A percentile compares a stretch with the other conserved stretches of the same genome.
phyloP scores from a whole-genome alignment of 1,140 invertebrate species.

The Gyrodactylus bullatarudis region DNA sequence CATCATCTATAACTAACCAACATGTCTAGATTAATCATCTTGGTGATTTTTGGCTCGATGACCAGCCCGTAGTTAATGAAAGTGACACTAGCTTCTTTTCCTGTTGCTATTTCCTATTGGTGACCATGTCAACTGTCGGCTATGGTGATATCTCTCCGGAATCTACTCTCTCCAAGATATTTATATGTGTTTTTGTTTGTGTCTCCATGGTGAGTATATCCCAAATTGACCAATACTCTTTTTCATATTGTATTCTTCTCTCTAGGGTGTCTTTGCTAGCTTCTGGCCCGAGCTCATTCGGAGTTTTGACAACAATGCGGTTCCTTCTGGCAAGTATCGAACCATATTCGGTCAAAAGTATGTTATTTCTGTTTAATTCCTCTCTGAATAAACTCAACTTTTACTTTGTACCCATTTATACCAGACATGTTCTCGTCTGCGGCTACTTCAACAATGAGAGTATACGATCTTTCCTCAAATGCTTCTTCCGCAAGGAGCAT shows the following conservation, averaged over 20 bases:
- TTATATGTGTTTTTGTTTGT: constrained; percentile 92
- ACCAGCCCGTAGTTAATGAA: neutral
- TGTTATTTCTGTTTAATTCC: neutral
- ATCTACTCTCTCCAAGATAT: constrained; percentile 67
- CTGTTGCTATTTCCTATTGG: constrained; percentile 52
- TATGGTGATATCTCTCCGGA: constrained; percentile 88
- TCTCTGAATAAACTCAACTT: too few species aligned
- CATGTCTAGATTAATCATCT: neutral
- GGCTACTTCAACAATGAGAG: neutral
- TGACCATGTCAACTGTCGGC: constrained; percentile 93
- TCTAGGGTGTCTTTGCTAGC: neutral
- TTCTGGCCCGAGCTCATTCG: neutral
- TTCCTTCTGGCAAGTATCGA: neutral
- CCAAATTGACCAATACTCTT: neutral
- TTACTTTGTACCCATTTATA: too few species aligned
- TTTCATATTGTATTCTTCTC: neutral
- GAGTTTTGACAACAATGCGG: neutral
- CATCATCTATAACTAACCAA: neutral
- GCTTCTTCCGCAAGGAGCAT: neutral
- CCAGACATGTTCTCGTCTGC: neutral
- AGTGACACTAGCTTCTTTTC: neutral
- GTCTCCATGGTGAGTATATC: neutral
- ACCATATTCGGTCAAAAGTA: neutral
- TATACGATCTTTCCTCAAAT: neutral
- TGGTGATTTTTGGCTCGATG: neutral